Percentiles rank a stretch among this genome's conserved stretches.
Evolutionary conservation across 2,113 vertebrate species (phyloP).

Genomic region (Acinonyx jubatus): DNA sequence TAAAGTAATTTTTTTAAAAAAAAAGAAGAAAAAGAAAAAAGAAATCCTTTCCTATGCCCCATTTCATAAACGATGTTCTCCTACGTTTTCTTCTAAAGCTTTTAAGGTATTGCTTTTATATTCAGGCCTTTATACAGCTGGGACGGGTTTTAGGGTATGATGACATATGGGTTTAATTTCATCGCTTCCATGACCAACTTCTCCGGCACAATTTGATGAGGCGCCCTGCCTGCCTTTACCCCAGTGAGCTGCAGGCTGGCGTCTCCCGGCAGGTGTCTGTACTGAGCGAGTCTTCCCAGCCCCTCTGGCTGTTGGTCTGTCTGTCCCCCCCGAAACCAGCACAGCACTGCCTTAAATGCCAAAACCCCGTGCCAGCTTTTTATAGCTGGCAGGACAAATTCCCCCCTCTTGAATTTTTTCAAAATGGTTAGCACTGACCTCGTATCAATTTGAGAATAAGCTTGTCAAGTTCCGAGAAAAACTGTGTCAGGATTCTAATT

Average conservation of each 20-base stretch:
- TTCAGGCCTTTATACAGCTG: neutral
- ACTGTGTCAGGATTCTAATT: neutral
- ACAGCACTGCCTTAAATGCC: accelerated
- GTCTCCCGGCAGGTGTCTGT: neutral
- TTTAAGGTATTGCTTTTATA: neutral
- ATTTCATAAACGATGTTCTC: neutral
- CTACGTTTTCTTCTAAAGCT: neutral
- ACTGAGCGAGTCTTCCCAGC: accelerated
- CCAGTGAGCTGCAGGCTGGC: accelerated
- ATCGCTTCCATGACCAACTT: neutral
- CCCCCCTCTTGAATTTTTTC: neutral
- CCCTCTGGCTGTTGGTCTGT: accelerated
- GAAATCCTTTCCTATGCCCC: neutral
- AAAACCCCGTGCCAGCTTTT: neutral
- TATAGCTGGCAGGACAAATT: neutral
- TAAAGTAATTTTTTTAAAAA: too few species aligned
- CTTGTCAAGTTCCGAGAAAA: neutral
- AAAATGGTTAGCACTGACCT: neutral
- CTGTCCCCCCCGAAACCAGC: neutral
- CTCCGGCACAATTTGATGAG: accelerated
- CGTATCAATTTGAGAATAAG: neutral
- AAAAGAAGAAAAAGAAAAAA: too few species aligned
- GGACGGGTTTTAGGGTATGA: neutral
- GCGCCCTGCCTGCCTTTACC: neutral
- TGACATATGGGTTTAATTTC: neutral